Evolutionary conservation across 2,888 invertebrate species (phyloP), one percentile per base, ranked within the genome.

Genomic region (Phania funesta): DNA sequence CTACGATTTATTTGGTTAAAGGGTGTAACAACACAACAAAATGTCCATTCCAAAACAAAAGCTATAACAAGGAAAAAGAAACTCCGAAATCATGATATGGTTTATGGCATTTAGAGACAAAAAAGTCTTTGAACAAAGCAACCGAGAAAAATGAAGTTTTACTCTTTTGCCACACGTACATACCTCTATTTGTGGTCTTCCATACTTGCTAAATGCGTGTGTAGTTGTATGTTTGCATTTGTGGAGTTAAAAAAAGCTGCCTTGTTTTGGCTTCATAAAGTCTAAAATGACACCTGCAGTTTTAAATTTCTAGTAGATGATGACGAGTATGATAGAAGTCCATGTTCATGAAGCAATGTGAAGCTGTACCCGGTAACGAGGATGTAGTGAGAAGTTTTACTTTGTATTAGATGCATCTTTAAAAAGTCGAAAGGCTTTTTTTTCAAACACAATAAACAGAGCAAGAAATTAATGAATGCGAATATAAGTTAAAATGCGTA

Each of bases 281-380:
- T 80, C 65, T 58, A 76, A 70, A 56, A 52, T 80, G 80, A 76
- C 80, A 71, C 75, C 80, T 65, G 80, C 80, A 75, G 80, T 80
- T 76, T 80, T 58, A 38, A 41, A 70, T 65, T 71, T 71, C 71
- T 65, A 46, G 65, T 56, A 50, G 48, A 73, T 56, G 62, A 62
- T 54, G 35, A 58, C 44, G 52, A 41, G 11, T 24, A n/a, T 29
- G 60, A 52, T 22, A 26, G 44, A 62, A 44, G 44, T 44, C 44
- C 9, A 22, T 22, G 6, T 22, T 26, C 18, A 7, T 41, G 44
- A 35, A 35, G 2, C 4, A 1, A 38, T 38, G 13, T 11, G 35
- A 38, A 38, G n/a, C n/a, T 38, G n/a, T 0, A 38, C n/a, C n/a
- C 3, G 2, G 3, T 38, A 3, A 38, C 35, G 35, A 38, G 35